Evolutionary conservation across 2,113 vertebrate genomes (phyloP).

Genomic region (Passer domesticus): DNA sequence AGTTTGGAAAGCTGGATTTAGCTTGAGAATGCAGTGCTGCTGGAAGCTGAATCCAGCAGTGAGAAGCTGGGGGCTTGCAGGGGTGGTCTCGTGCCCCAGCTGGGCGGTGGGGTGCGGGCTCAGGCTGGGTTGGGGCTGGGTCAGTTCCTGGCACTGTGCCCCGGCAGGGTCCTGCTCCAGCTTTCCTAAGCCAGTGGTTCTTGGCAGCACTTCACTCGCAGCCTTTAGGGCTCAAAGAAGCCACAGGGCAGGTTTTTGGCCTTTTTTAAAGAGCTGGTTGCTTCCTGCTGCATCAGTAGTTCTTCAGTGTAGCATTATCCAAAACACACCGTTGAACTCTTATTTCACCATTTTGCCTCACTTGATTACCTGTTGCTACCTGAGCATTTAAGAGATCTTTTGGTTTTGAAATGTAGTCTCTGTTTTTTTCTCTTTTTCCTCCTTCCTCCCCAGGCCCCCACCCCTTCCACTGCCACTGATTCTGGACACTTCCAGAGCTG

Average conservation of each 20-base stretch:
- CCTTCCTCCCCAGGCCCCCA: accelerated
- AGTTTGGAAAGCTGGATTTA: background rate
- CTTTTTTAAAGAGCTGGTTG: background rate
- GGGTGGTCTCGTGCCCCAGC: background rate
- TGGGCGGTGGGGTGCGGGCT: accelerated
- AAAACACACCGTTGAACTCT: background rate
- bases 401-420: background rate
- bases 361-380: background rate
- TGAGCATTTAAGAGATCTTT: background rate
- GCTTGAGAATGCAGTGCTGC: background rate
- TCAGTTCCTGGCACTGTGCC: background rate
- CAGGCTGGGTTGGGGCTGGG: accelerated
- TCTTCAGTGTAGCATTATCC: background rate
- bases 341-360: background rate
- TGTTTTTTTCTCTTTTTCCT: background rate
- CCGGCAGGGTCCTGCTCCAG: background rate
- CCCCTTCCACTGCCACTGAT: background rate
- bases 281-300: background rate
- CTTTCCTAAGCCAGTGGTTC: accelerated
- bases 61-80: accelerated
- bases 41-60: background rate
- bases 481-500: background rate
- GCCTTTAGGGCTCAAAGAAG: background rate
- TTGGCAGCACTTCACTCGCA: accelerated
- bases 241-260: background rate